Evolutionary conservation across 2,113 vertebrate species (phyloP), one percentile per base, ranked within the genome.

Genomic region (Pao palembangensis): DNA sequence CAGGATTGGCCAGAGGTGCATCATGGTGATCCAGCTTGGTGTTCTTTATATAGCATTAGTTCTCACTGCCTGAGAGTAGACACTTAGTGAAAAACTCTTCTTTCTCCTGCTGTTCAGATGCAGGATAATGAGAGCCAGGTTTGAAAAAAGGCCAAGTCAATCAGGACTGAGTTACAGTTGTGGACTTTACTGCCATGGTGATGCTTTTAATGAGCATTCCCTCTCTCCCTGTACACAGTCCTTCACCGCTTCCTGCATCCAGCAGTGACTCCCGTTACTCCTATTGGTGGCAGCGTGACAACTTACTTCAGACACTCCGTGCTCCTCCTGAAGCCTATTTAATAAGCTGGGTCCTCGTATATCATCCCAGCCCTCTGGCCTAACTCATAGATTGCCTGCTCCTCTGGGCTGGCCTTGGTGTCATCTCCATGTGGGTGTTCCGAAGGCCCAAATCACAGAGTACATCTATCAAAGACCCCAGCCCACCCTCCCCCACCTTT

Each of bases 301-400:
- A 78, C 84, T 87, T 82, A 85, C 79, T 84, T 79, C 79, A 76
- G 79, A 86, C 76, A 70, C 79, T 81, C 71, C 60, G 21, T 71
- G 74, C 76, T 71, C 59, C 77, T 87, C 80, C 85, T 81, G 79
- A 85, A 81, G 82, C 82, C 83, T 78, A 80, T 87, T 88, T 88
- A 90, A 90, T 88, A 87, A 81, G 73, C 76, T 81, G 83, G 74
- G 81, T 86, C 81, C 79, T 85, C 72, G 80, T 87, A 78, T 85
- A 85, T 85, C 81, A 84, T 74, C 57, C 34, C 5, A 64, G 75
- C 78, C 84, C 71, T 63, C 20, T 38, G 71, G 81, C 81, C 79
- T 81, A 66, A 80, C 48, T 78, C 77, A 76, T 79, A 84, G 82
- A 85, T 86, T 83, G 69, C 74, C 74, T 77, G 75, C 81, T 81